Evolutionary conservation across 2,113 vertebrate species (phyloP).

Genomic region (Chamaetylas fuelleborni): DNA sequence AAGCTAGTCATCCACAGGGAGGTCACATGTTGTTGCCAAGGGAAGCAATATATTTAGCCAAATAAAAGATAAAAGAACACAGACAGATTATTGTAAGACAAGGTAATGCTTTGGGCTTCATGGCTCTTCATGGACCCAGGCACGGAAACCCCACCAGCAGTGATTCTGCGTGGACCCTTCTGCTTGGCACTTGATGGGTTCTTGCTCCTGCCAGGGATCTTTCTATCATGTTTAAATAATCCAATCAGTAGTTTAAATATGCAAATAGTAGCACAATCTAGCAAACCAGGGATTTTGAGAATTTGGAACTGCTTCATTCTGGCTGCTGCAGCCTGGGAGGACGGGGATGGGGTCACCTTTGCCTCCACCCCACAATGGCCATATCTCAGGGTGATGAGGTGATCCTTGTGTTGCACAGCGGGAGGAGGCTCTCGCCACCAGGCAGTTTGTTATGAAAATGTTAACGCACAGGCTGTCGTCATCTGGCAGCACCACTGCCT

Average conservation of each 20-base stretch:
- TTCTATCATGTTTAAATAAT: background rate
- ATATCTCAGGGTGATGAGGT: background rate
- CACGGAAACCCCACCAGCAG: background rate
- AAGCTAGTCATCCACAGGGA: background rate
- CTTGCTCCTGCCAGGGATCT: background rate
- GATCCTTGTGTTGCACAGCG: accelerated
- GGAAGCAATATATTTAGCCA: background rate
- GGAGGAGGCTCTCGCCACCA: background rate
- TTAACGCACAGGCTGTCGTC: background rate
- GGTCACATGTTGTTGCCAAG: background rate
- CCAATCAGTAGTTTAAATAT: background rate
- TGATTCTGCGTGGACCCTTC: accelerated
- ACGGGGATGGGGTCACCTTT: background rate
- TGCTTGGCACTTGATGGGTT: background rate
- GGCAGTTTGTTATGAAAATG: background rate
- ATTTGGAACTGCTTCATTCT: background rate
- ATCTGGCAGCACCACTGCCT: background rate
- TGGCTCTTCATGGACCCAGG: background rate
- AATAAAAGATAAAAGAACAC: background rate
- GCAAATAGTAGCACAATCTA: background rate
- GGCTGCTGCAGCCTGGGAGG: background rate
- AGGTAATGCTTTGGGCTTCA: background rate
- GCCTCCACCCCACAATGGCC: background rate
- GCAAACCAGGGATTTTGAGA: accelerated
- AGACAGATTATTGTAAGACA: background rate